phyloP scores from a whole-genome alignment of 1,140 invertebrate genomes.

The Zaprionus tsacasi region DNA sequence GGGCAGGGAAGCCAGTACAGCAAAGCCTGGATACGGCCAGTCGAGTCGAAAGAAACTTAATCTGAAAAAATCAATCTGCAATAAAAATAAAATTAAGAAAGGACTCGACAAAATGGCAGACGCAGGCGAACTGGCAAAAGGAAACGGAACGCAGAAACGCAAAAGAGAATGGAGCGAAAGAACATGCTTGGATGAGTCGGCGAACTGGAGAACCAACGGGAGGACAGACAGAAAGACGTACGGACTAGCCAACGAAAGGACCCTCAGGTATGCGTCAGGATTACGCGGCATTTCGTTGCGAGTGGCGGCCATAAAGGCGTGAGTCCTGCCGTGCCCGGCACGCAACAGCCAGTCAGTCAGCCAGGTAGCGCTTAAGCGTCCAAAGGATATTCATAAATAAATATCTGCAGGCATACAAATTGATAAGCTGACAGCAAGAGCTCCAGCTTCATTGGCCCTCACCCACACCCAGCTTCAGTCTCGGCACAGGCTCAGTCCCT shows the following conservation, averaged over 20 bases:
- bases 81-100: slow-evolving; percentile 82
- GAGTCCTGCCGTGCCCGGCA: slow-evolving; percentile 16
- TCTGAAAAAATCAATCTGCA: slow-evolving; percentile 81
- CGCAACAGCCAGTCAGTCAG: slow-evolving; percentile 16
- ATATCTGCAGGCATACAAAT: slow-evolving; percentile 81
- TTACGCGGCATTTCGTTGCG: slow-evolving; percentile 72
- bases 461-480: neutral
- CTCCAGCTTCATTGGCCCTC: slow-evolving; percentile 10
- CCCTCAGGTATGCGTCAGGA: slow-evolving; percentile 71
- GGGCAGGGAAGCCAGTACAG: no score
- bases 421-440: slow-evolving; percentile 70
- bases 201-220: neutral
- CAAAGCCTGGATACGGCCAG: neutral
- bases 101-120: slow-evolving; percentile 53
- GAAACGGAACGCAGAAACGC: slow-evolving; percentile 9
- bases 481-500: neutral
- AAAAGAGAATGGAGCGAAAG: slow-evolving; percentile 34
- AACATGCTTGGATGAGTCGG: slow-evolving; percentile 42
- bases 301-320: slow-evolving; percentile 51
- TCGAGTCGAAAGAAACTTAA: slow-evolving; percentile 64
- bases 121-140: slow-evolving; percentile 21
- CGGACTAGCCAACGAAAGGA: slow-evolving; percentile 30
- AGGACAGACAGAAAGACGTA: slow-evolving; percentile 20
- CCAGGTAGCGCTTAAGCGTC: slow-evolving; percentile 39
- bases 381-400: slow-evolving; percentile 82